These are phyloP conservation scores for Paramuricea clavata DNA, from an alignment of 92 coral and sea anemone species.

Conservation along the genomic window DNA sequence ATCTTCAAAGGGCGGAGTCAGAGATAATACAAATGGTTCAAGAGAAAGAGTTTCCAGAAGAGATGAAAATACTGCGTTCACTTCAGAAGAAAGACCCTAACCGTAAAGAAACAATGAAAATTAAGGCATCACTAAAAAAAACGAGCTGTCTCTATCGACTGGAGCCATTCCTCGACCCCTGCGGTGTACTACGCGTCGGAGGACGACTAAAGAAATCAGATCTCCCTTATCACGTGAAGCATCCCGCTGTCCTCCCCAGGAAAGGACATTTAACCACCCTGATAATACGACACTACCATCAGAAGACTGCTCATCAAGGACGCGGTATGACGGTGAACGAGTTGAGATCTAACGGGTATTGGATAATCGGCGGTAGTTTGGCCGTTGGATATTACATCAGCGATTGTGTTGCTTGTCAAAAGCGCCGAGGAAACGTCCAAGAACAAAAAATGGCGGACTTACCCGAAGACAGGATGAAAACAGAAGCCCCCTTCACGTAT, in stretches of 20 bases:
- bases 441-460: slow-evolving; percentile 25
- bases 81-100: slow-evolving; percentile 11
- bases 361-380: slow-evolving; percentile 51
- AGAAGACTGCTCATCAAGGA: slow-evolving; percentile 38
- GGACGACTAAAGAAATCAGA: slow-evolving; percentile 47
- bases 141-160: slow-evolving; percentile 36
- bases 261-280: slow-evolving; percentile 40
- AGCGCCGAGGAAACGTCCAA: slow-evolving; percentile 30
- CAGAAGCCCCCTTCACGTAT: too few relatives aligned
- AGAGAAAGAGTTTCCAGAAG: background rate
- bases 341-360: slow-evolving; percentile 50
- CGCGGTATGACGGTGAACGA: too few relatives aligned
- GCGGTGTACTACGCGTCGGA: slow-evolving; percentile 54
- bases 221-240: slow-evolving; percentile 17
- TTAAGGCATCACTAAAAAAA: background rate
- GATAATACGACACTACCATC: slow-evolving; percentile 45
- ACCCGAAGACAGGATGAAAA: too few relatives aligned
- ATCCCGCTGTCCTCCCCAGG: slow-evolving; percentile 37
- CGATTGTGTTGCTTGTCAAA: slow-evolving; percentile 43
- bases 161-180: slow-evolving; percentile 49
- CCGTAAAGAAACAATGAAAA: background rate
- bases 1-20: background rate
- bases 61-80: slow-evolving; percentile 8
- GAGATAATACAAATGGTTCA: background rate
- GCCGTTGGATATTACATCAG: slow-evolving; percentile 39